Evolutionary conservation across 2,113 vertebrate genomes (phyloP).

Genomic region (Gnathonemus longibarbis): DNA sequence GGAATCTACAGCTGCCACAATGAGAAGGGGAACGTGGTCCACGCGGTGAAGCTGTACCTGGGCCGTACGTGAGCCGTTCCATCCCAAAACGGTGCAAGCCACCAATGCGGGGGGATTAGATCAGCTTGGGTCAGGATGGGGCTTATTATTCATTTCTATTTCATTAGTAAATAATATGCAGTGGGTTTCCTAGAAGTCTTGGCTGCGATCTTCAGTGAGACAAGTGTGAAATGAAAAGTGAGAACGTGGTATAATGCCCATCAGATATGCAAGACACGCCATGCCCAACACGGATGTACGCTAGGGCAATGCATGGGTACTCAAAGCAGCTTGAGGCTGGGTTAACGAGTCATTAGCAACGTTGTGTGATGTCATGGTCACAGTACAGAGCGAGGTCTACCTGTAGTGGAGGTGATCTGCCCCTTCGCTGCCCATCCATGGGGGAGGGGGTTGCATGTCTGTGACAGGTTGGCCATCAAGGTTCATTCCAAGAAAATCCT

Average conservation of each 20-base stretch:
- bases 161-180: neutral
- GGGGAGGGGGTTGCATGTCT: neutral
- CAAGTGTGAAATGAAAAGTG: neutral
- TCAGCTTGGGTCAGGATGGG: neutral
- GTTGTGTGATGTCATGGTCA: neutral
- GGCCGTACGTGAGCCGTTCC: constrained; percentile 54
- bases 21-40: constrained; percentile 44
- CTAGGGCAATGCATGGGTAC: neutral
- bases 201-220: neutral
- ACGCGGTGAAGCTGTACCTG: constrained; percentile 49
- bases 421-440: too few species aligned
- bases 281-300: neutral
- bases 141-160: neutral
- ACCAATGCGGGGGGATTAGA: neutral
- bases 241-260: neutral
- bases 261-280: neutral
- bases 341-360: neutral
- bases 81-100: neutral
- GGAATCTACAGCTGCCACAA: constrained; percentile 68
- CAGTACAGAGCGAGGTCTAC: neutral
- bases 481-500: neutral
- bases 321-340: neutral
- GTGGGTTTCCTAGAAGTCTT: neutral
- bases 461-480: neutral
- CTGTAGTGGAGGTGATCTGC: too few species aligned